These are phyloP conservation scores for Lagenorhynchus albirostris DNA, from an alignment of 2,113 vertebrate species.

Conservation along the genomic window DNA sequence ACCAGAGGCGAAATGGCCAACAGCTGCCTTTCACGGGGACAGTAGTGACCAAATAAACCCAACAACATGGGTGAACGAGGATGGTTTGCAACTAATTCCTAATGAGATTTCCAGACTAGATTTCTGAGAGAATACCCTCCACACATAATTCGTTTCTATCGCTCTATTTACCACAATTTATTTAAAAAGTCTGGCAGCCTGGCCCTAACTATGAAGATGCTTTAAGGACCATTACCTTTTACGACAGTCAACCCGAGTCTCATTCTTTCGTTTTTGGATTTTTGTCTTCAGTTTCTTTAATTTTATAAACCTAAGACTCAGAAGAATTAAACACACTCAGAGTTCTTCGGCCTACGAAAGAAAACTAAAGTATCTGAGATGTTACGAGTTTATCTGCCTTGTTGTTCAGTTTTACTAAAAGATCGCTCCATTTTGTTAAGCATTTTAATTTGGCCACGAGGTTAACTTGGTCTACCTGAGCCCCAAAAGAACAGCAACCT, in stretches of 20 bases:
- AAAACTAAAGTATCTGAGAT: background rate
- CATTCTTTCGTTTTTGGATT: background rate
- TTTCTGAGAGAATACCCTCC: background rate
- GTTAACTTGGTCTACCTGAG: background rate
- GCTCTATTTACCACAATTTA: background rate
- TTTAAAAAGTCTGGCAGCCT: background rate
- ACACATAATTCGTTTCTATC: background rate
- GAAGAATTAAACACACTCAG: background rate
- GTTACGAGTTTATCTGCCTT: background rate
- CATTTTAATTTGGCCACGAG: background rate
- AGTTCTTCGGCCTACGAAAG: background rate
- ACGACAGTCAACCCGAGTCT: background rate
- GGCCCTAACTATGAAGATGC: background rate
- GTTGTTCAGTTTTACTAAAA: background rate
- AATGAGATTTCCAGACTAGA: background rate
- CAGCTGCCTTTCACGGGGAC: background rate
- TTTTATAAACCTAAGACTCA: background rate
- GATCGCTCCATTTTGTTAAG: background rate
- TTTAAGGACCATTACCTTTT: background rate
- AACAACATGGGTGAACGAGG: background rate
- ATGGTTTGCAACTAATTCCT: background rate
- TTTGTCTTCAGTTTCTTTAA: background rate
- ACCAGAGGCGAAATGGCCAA: slow-evolving; percentile 3
- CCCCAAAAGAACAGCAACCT: background rate
- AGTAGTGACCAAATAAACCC: background rate